Percentiles rank a stretch among this genome's conserved stretches.
These are phyloP conservation scores for Rhopalosiphum maidis DNA, from an alignment of 1,140 invertebrate genomes.

Conservation along the genomic window DNA sequence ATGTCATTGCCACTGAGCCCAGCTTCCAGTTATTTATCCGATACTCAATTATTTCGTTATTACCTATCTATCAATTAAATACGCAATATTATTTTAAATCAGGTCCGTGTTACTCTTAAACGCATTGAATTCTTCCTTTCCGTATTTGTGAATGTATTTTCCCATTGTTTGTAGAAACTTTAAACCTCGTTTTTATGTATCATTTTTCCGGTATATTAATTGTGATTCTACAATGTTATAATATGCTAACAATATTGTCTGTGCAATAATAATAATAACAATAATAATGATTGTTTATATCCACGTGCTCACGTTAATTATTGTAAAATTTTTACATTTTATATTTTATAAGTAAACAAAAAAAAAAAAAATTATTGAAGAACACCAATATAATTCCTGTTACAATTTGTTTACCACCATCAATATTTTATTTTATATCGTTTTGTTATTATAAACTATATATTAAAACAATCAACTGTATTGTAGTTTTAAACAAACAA, in stretches of 20 bases:
- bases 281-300: background rate
- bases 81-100: background rate
- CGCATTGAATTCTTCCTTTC: background rate
- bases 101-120: background rate
- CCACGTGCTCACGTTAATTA: conserved; percentile 19
- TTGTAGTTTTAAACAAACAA: conserved; percentile 1
- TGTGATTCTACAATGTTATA: background rate
- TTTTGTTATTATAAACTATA: conserved; percentile 43
- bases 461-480: conserved; percentile 30
- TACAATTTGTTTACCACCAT: background rate
- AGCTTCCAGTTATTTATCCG: background rate
- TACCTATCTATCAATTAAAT: background rate
- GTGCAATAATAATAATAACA: conserved; percentile 7
- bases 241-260: background rate
- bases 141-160: background rate
- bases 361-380: conserved; percentile 29
- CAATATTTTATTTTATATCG: conserved; percentile 23
- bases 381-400: conserved; percentile 17
- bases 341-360: conserved; percentile 35
- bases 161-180: background rate
- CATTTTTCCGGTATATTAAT: background rate
- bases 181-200: background rate
- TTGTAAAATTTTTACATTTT: conserved; percentile 43
- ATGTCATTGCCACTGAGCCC: background rate
- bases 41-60: background rate